phyloP scores from a whole-genome alignment of 2,113 vertebrate genomes.

The Cyprinodon variegatus region DNA sequence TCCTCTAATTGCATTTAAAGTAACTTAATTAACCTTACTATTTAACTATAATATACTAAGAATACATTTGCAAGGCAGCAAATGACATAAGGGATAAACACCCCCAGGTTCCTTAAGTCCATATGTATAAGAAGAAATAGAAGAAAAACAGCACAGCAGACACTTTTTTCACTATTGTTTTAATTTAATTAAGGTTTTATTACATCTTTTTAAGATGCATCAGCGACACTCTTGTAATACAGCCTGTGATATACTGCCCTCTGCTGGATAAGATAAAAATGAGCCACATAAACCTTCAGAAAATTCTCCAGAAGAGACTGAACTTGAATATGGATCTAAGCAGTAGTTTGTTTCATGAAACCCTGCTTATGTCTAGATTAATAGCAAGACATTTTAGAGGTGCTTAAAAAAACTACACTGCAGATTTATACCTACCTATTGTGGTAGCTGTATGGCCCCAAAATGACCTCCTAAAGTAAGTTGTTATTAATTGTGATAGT shows the following conservation, averaged over 20 bases:
- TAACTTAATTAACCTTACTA: no score
- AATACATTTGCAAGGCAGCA: not conserved
- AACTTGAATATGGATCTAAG: not conserved
- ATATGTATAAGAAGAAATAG: not conserved
- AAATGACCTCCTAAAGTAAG: not conserved
- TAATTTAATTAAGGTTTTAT: not conserved
- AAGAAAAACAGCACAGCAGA: not conserved
- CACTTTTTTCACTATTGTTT: not conserved
- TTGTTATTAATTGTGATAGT: not conserved
- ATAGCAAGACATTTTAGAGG: not conserved
- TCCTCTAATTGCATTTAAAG: no score
- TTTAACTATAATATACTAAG: no score
- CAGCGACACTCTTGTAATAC: not conserved
- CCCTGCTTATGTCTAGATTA: not conserved
- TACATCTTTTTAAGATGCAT: not conserved
- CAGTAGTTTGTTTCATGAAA: not conserved
- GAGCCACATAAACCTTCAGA: not conserved
- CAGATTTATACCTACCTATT: not conserved
- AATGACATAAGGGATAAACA: not conserved
- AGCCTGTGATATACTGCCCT: constrained; percentile 18
- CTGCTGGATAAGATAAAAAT: constrained; percentile 25
- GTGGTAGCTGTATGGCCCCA: not conserved
- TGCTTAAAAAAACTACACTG: not conserved
- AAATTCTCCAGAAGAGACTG: not conserved
- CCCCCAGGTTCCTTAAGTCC: not conserved